These are phyloP conservation scores for Dipus sagitta DNA, from an alignment of 2,797 vertebrate genomes.

Conservation along the genomic window DNA sequence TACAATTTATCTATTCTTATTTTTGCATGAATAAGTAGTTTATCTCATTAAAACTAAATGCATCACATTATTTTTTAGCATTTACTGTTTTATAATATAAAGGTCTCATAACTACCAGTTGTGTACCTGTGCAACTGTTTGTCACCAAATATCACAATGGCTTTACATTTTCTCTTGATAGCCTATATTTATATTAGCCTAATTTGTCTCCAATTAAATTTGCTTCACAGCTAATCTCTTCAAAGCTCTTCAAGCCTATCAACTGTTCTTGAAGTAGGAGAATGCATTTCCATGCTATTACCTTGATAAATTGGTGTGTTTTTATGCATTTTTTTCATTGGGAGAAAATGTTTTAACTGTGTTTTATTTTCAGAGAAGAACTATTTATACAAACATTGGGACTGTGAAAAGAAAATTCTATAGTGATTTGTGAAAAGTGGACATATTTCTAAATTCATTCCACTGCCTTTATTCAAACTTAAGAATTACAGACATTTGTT, in stretches of 20 bases:
- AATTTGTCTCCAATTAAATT: conserved; percentile 65
- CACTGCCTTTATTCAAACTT: conserved; percentile 85
- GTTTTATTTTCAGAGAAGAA: conserved; percentile 88
- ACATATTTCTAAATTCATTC: conserved; percentile 85
- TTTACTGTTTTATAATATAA: conserved; percentile 50
- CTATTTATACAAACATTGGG: conserved; percentile 82
- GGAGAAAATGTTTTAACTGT: conserved; percentile 82
- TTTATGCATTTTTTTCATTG: conserved; percentile 69
- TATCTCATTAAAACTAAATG: conserved; percentile 68
- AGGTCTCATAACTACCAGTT: background rate
- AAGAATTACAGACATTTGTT: conserved; percentile 80
- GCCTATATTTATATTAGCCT: conserved; percentile 56
- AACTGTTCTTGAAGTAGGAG: conserved; percentile 61
- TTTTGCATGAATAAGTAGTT: conserved; percentile 80
- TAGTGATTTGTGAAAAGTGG: conserved; percentile 83
- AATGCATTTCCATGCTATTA: conserved; percentile 55
- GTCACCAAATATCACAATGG: conserved; percentile 10
- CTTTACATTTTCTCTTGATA: conserved; percentile 11
- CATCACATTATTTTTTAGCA: conserved; percentile 56
- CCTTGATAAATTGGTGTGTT: conserved; percentile 66
- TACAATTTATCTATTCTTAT: background rate
- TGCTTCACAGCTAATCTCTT: conserved; percentile 66
- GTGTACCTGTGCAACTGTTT: conserved; percentile 27
- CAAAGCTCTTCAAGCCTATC: conserved; percentile 56
- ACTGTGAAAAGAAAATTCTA: conserved; percentile 84